phyloP scores from a whole-genome alignment of 2,797 vertebrate species.

The Synanceia verrucosa region DNA sequence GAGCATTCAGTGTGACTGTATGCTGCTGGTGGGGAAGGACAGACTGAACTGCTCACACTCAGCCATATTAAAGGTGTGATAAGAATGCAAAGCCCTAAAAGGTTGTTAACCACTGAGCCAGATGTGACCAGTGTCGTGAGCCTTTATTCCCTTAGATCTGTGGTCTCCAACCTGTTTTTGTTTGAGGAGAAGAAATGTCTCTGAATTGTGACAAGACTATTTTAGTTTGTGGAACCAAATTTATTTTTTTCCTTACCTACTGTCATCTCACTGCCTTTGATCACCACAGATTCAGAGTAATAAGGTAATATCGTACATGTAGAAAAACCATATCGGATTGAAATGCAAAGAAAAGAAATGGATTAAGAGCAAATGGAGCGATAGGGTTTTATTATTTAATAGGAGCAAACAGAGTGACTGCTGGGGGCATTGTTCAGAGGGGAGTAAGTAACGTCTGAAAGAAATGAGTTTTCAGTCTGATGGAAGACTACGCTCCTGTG shows the following conservation, averaged over 20 bases:
- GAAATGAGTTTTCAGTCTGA: constrained; percentile 42
- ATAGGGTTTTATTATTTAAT: constrained; percentile 25
- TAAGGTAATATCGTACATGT: not conserved
- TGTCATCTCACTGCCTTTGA: not conserved
- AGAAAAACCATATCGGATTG: not conserved
- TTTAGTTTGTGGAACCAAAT: no score
- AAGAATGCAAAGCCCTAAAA: not conserved
- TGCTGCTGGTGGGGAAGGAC: not conserved
- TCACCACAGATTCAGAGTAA: not conserved
- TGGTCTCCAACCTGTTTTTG: not conserved
- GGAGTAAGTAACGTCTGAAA: constrained; percentile 11
- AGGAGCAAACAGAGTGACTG: constrained; percentile 5
- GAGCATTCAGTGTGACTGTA: not conserved
- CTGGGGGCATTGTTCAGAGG: constrained; percentile 13
- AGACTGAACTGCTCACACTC: not conserved
- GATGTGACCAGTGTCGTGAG: not conserved
- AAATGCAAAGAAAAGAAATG: not conserved
- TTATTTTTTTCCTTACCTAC: not conserved
- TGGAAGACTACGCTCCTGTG: constrained; percentile 5
- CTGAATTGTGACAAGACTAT: no score
- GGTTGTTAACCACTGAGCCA: not conserved
- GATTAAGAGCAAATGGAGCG: constrained; percentile 7
- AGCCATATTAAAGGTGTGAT: not conserved
- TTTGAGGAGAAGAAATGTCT: not conserved
- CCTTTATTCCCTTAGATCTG: not conserved